Conservation (phyloP, 1,140 invertebrate genomes). For the Lamellibrachia luymesi region DNA sequence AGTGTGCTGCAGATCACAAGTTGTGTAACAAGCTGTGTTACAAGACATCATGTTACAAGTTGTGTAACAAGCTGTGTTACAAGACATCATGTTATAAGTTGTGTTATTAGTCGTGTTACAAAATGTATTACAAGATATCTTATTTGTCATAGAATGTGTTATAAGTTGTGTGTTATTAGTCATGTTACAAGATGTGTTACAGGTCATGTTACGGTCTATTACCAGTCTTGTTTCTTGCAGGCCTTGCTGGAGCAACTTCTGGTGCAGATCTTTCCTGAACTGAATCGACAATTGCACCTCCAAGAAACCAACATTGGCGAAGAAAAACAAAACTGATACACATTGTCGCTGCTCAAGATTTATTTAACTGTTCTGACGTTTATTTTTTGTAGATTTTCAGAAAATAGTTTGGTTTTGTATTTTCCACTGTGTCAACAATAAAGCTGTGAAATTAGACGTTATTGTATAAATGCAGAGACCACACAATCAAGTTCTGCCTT, state of each 20-base stretch:
- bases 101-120: background rate
- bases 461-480: too few relatives aligned
- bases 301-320: background rate
- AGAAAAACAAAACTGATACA: background rate
- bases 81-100: background rate
- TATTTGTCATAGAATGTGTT: too few relatives aligned
- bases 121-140: background rate
- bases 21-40: background rate
- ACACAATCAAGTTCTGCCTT: too few relatives aligned
- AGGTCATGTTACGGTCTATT: background rate
- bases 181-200: background rate
- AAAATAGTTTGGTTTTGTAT: too few relatives aligned
- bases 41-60: background rate
- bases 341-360: too few relatives aligned
- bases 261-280: constrained; percentile 13
- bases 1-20: background rate
- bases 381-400: too few relatives aligned
- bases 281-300: background rate
- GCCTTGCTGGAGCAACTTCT: constrained; percentile 9
- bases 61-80: background rate
- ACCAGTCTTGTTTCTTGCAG: background rate
- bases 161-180: too few relatives aligned
- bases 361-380: too few relatives aligned
- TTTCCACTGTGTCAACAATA: too few relatives aligned
- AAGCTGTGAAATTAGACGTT: too few relatives aligned